These are phyloP conservation scores for Pherbina coryleti DNA, from an alignment of 2,888 invertebrate genomes.

Conservation along the genomic window DNA sequence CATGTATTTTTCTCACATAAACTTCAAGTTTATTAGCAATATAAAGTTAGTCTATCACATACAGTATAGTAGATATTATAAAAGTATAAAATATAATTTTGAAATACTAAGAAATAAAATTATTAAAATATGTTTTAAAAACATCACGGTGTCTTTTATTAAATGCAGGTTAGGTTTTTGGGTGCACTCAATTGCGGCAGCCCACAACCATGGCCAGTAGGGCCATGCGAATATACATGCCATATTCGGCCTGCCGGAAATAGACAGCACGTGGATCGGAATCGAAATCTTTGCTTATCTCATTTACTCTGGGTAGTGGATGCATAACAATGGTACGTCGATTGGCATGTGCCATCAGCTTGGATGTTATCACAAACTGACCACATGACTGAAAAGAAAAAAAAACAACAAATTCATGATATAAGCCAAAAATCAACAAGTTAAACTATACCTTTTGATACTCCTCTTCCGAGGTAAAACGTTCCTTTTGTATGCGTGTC, in stretches of 20 bases:
- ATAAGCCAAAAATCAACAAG: background rate
- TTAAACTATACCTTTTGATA: conserved; percentile 80
- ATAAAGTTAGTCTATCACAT: conserved; percentile 25
- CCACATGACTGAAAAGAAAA: conserved; percentile 81
- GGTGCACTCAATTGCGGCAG: conserved; percentile 52
- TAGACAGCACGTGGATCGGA: conserved; percentile 97
- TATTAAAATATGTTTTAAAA: background rate
- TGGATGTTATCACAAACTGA: conserved; percentile 90
- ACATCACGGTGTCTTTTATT: background rate
- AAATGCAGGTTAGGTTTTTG: too few species aligned
- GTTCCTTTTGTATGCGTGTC: conserved; percentile 96
- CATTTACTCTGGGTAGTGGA: conserved; percentile 93
- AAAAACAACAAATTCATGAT: background rate
- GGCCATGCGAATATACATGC: conserved; percentile 99
- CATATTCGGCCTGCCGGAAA: conserved; percentile 97
- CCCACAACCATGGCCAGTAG: conserved; percentile 92
- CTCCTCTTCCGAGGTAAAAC: conserved; percentile 86
- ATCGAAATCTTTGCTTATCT: conserved; percentile 96
- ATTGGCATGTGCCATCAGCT: conserved; percentile 94
- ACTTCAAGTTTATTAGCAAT: conserved; percentile 25
- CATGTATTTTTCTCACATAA: background rate
- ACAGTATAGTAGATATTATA: conserved; percentile 25
- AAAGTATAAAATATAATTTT: conserved; percentile 37
- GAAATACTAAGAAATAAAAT: conserved; percentile 37
- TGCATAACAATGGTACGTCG: conserved; percentile 97